phyloP scores from a whole-genome alignment of 2,113 vertebrate species.

The Galemys pyrenaicus region DNA sequence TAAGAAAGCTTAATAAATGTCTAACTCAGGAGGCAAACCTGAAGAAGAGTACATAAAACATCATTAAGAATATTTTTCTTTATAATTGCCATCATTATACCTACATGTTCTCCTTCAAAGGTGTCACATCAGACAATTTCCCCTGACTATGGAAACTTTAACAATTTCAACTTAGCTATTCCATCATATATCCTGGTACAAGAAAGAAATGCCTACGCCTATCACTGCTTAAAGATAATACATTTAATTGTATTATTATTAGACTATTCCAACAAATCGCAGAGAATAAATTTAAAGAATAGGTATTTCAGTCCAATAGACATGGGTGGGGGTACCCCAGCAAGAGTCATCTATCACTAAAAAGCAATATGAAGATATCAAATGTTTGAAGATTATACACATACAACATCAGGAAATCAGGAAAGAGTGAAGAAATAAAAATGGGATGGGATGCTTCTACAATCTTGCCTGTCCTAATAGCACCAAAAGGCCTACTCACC shows the following conservation, averaged over 20 bases:
- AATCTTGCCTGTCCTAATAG: not conserved
- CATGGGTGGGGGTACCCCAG: not conserved
- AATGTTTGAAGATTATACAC: not conserved
- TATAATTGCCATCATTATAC: not conserved
- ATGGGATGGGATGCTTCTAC: not conserved
- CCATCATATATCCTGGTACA: not conserved
- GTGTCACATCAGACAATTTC: not conserved
- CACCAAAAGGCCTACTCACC: not conserved
- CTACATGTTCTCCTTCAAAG: not conserved
- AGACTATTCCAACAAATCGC: not conserved
- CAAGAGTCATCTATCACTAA: not conserved
- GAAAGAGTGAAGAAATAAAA: not conserved
- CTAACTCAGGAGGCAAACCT: not conserved
- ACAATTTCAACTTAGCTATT: not conserved
- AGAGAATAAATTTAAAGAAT: slow-evolving; percentile 20
- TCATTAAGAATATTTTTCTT: not conserved
- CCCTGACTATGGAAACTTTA: not conserved
- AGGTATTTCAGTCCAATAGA: not conserved
- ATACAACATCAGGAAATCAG: not conserved
- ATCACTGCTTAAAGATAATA: not conserved
- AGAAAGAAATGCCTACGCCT: not conserved
- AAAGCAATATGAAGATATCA: not conserved
- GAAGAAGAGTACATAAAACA: not conserved
- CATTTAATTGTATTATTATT: not conserved
- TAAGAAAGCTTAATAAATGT: slow-evolving; percentile 16